Evolutionary conservation across 2,797 vertebrate genomes (phyloP), one percentile per base, ranked within the genome.

Genomic region (Carduelis carduelis): DNA sequence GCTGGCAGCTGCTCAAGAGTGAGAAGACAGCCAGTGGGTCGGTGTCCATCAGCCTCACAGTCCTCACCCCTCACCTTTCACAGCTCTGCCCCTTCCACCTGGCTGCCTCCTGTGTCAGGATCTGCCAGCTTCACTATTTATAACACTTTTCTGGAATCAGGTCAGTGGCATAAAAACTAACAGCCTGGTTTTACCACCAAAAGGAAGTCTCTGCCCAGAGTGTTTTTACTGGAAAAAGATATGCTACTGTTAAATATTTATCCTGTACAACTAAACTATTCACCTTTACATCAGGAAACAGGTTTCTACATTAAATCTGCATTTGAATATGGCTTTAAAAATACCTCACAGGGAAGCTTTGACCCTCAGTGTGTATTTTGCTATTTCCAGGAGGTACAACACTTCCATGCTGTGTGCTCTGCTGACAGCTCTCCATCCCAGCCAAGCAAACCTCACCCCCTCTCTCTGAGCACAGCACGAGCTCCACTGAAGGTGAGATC

Each of bases 151-250:
- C 28, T 93, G 79, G 65, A 92, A 91, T 35, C 3, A 2, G 59
- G 90, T 96, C 94, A 95, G 90, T 87, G 79, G 76, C 81, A 93
- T 5, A 1, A 57, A 55, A 89, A 94, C 44, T 34, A 95, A 83
- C 68, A 80, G 75, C 81, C 55, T 92, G 30, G 6, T 88, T 96
- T 79, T 78, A 68, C 77, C 88, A 87, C 92, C 43, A n/a, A 82
- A 92, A 87, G 87, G 84, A 95, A 96, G 55, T 95, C 71, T 95
- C 92, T 92, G 92, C 81, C 72, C 39, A 10, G 84, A 78, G 88
- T 95, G 88, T 94, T 96, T 95, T 93, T 94, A 86, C 87, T 96
- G 94, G 83, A 97, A 92, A 74, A 57, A 88, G 63, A 89, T 30
- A 78, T 0, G 3, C 79, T 84, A 6, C 91, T 90, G 64, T 91